Evolutionary conservation across 2,113 vertebrate species (phyloP).

Genomic region (Python bivittatus): DNA sequence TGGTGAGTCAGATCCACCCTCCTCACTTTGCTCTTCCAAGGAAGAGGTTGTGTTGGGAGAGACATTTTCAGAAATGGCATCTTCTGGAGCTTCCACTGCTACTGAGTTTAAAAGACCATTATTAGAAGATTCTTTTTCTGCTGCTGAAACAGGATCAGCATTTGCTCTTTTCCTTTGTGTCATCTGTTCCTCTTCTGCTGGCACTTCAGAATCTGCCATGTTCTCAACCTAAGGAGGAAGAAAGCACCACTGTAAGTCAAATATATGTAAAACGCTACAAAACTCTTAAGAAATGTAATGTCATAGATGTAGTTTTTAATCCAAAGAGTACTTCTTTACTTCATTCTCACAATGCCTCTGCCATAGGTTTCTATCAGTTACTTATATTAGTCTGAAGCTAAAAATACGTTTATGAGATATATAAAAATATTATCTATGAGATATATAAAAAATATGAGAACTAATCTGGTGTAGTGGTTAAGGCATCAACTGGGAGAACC

Average conservation of each 20-base stretch:
- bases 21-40: slow-evolving; percentile 71
- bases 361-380: not conserved
- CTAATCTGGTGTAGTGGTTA: too few relatives aligned
- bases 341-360: not conserved
- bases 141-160: slow-evolving; percentile 35
- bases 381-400: not conserved
- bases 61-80: slow-evolving; percentile 65
- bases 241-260: not conserved
- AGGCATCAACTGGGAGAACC: too few relatives aligned
- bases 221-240: slow-evolving; percentile 53
- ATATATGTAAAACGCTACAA: not conserved
- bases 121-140: slow-evolving; percentile 61
- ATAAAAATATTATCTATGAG: too few relatives aligned
- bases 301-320: not conserved
- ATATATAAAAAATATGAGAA: too few relatives aligned
- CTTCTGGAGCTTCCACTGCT: slow-evolving; percentile 57
- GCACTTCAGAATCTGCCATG: slow-evolving; percentile 58
- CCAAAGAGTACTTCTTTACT: not conserved
- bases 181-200: slow-evolving; percentile 55
- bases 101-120: slow-evolving; percentile 61
- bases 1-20: slow-evolving; percentile 63
- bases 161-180: slow-evolving; percentile 49
- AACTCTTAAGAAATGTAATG: not conserved
- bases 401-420: too few relatives aligned
- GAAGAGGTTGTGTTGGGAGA: slow-evolving; percentile 60